Conservation (phyloP, 2,797 vertebrate genomes). For the Apodemus agrarius region DNA sequence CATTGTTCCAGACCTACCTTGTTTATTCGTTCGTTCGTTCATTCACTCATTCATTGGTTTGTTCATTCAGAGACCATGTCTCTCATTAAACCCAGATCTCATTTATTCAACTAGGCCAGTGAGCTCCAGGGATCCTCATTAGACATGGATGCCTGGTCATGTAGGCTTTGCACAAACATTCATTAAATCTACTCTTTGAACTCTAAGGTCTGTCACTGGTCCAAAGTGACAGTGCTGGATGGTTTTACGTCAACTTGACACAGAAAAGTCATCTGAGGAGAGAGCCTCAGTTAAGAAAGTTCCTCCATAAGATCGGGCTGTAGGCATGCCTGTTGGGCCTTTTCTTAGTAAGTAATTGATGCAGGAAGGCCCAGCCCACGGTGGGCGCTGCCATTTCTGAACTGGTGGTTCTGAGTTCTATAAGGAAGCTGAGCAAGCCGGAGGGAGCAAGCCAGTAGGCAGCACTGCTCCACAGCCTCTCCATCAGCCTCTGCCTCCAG, state of each 20-base stretch:
- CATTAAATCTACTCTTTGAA: neutral
- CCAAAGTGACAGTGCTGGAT: neutral
- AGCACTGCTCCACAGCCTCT: neutral
- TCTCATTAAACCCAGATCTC: neutral
- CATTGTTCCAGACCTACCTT: neutral
- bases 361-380: neutral
- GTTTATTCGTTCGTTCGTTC: neutral
- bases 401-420: neutral
- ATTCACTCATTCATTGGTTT: no score
- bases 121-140: neutral
- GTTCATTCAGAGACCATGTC: neutral
- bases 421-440: neutral
- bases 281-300: neutral
- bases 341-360: neutral
- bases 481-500: neutral
- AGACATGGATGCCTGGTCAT: neutral
- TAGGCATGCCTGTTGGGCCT: neutral
- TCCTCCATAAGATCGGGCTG: neutral
- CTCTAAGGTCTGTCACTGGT: neutral
- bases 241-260: neutral
- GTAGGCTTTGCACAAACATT: neutral
- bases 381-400: neutral
- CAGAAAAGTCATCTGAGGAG: neutral
- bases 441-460: neutral
- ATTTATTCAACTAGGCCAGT: neutral